Percentiles rank a stretch among this genome's conserved stretches.
These are phyloP conservation scores for Biston stratarius DNA, from an alignment of 2,888 invertebrate species.

Conservation along the genomic window DNA sequence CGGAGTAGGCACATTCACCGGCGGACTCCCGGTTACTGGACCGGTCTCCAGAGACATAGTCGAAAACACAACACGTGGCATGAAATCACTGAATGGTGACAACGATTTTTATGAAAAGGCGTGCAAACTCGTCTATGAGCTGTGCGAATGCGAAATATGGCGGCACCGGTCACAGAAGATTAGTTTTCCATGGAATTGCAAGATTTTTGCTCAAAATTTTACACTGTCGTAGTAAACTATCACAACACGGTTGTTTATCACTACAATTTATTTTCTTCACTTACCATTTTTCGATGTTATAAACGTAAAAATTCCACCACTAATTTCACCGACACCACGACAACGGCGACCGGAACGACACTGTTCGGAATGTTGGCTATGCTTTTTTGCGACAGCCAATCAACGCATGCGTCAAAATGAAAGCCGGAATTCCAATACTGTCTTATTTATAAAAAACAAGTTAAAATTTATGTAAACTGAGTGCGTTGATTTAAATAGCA, in stretches of 20 bases:
- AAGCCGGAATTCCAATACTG: constrained; percentile 63
- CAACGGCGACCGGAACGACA: constrained; percentile 85
- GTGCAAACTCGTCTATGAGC: constrained; percentile 79
- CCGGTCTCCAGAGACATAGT: constrained; percentile 48
- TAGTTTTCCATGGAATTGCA: constrained; percentile 67
- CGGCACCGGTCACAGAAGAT: constrained; percentile 81
- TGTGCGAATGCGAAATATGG: constrained; percentile 86
- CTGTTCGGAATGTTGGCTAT: constrained; percentile 82
- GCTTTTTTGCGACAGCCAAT: constrained; percentile 75
- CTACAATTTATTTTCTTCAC: constrained; percentile 77
- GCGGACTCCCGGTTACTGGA: constrained; percentile 46
- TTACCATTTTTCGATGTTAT: constrained; percentile 86
- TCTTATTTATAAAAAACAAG: constrained; percentile 50
- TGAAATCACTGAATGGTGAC: constrained; percentile 84
- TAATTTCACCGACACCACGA: constrained; percentile 83
- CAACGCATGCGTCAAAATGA: constrained; percentile 84
- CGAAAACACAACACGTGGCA: constrained; percentile 82
- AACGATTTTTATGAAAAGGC: constrained; percentile 80
- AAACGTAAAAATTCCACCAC: constrained; percentile 84
- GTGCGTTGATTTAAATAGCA: background rate
- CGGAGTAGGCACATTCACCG: constrained; percentile 49
- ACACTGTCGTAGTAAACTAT: constrained; percentile 56
- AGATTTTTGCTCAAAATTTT: constrained; percentile 53
- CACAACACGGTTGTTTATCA: constrained; percentile 69
- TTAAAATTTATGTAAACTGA: background rate